Evolutionary conservation across 2,113 vertebrate species (phyloP).

Genomic region (Bucco capensis): DNA sequence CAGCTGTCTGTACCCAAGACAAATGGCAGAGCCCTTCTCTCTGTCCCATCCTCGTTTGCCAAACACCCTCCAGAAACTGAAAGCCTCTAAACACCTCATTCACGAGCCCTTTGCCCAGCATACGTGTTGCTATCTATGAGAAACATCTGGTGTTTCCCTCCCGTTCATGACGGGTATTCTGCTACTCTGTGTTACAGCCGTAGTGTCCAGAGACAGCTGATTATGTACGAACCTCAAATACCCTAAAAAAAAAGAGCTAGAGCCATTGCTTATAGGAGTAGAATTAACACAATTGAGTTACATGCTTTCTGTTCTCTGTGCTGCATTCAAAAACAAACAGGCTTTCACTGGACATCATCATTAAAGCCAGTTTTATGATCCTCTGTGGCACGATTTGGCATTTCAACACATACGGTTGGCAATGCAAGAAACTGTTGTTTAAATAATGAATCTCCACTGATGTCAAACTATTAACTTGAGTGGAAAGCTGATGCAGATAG

Average conservation of each 20-base stretch:
- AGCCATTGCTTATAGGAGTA: neutral
- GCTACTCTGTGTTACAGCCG: neutral
- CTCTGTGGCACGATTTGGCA: neutral
- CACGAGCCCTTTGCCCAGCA: neutral
- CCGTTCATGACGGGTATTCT: neutral
- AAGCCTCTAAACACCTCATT: neutral
- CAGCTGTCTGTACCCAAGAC: neutral
- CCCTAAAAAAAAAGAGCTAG: neutral
- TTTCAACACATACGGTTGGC: neutral
- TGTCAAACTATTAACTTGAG: neutral
- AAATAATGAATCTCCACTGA: conserved; percentile 4
- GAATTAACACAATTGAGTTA: neutral
- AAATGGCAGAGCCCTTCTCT: neutral
- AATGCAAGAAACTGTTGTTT: neutral
- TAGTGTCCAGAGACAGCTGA: neutral
- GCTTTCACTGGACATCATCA: neutral
- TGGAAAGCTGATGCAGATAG: neutral
- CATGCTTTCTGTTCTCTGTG: neutral
- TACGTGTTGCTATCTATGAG: fast-evolving
- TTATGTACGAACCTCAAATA: neutral
- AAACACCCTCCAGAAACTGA: neutral
- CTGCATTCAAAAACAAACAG: neutral
- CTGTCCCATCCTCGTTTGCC: neutral
- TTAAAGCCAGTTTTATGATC: neutral
- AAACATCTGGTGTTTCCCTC: neutral